These are phyloP conservation scores for Tetramorium parvispinum DNA, from an alignment of 1,140 invertebrate genomes.

Conservation along the genomic window DNA sequence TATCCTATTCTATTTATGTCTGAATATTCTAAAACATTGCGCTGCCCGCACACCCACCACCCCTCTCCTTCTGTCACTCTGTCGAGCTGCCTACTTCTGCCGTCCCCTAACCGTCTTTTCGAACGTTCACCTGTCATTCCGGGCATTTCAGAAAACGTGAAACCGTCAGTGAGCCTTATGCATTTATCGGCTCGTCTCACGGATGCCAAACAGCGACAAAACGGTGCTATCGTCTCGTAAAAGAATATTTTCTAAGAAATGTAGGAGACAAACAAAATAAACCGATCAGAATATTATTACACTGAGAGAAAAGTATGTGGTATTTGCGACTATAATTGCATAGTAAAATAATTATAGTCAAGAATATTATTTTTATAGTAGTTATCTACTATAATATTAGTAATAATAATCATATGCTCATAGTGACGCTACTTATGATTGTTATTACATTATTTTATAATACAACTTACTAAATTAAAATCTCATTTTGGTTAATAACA, in stretches of 20 bases:
- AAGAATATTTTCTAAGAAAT: neutral
- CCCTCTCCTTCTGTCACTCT: neutral
- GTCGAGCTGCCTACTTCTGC: neutral
- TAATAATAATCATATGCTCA: no score
- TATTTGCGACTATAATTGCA: no score
- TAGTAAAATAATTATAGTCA: no score
- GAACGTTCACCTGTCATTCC: conserved; percentile 12
- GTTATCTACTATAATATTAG: no score
- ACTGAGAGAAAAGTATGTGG: no score
- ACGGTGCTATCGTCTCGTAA: neutral
- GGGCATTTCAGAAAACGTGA: neutral
- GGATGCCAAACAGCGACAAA: neutral
- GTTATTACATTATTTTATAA: no score
- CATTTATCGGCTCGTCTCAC: neutral
- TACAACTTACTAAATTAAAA: no score
- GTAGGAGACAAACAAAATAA: neutral
- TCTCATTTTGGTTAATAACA: no score
- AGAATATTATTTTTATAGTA: no score
- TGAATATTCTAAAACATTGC: conserved; percentile 53
- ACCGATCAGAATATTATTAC: neutral
- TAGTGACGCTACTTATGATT: no score
- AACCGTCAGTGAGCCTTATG: conserved; percentile 2
- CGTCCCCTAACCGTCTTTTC: neutral
- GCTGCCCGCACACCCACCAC: neutral
- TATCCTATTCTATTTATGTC: conserved; percentile 59